A percentile compares a stretch with the other conserved stretches of the same genome.
phyloP scores from a whole-genome alignment of 2,797 vertebrate genomes.

The Anniella stebbinsi region DNA sequence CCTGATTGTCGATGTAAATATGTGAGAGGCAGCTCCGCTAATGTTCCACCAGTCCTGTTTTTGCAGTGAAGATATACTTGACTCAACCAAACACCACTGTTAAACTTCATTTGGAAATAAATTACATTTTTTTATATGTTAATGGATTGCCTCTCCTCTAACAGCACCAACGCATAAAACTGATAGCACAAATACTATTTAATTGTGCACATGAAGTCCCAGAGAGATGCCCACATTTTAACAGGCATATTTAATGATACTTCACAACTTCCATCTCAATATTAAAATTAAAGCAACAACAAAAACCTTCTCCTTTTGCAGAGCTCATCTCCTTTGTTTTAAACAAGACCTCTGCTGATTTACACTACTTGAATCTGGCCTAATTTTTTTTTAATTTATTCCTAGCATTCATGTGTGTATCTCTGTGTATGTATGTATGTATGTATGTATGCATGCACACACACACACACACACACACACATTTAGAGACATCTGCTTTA shows the following conservation, averaged over 20 bases:
- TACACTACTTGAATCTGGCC: neutral
- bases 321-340: slow-evolving; percentile 3
- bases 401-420: neutral
- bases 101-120: neutral
- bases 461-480: too few relatives aligned
- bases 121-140: neutral
- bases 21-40: neutral
- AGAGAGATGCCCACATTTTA: neutral
- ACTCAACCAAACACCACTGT: neutral
- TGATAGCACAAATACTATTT: neutral
- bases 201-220: neutral
- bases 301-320: slow-evolving; percentile 15
- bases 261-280: neutral
- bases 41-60: neutral
- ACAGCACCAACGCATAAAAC: neutral
- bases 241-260: neutral
- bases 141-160: neutral
- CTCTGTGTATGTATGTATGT: too few relatives aligned
- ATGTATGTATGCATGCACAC: too few relatives aligned
- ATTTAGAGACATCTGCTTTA: neutral
- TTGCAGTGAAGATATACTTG: neutral
- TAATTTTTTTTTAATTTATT: neutral
- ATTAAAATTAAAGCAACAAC: neutral
- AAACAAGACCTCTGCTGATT: neutral
- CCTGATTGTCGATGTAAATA: neutral